Base-by-base conservation (phyloP, 2,888 invertebrate genomes). In the Apodemia hepburni region DNA sequence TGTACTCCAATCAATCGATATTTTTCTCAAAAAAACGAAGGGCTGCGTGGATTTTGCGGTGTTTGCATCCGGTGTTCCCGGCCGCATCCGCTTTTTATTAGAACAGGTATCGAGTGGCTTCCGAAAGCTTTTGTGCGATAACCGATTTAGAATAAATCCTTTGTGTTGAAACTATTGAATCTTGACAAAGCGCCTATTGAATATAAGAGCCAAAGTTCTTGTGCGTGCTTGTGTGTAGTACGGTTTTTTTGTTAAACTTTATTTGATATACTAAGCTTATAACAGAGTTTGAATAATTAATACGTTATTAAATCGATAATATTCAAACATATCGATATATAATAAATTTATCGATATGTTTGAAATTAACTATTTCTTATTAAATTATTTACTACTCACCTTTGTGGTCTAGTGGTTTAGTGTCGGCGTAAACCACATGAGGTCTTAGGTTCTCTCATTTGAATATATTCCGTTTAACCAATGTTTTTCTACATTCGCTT, bases 51-150 rank as follows among this genome's bases (percentile, higher is more conserved):
- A 73, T 73, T 76, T 79, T 78, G 83, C 75, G 80, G 81, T 76
- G 75, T 78, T 80, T 76, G 78, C 78, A 81, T 87, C 87, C 87
- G 78, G 72, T 73, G 73, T 74, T 77, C 74, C 71, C 73, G 73
- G 73, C 71, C 71, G 73, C 79, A 85, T 88, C 87, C 87, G 86
- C 85, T 82, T 85, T 85, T 83, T 86, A 87, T 87, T 87, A 84
- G 82, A 80, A 69, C 77, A 76, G 79, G 76, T 85, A 87, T 87
- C 81, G 84, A 87, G 86, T 87, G 84, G 85, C 82, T 86, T 85
- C 81, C 81, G 79, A 80, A 75, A 71, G 80, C 77, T 77, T 83
- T 87, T 87, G 87, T 87, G 75, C 11, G 15, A 76, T 79, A 78
- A 77, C 73, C 78, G 76, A 77, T 78, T 78, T 77, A 71, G 77